Base-by-base conservation (phyloP, 2,113 vertebrate species). In the Psittacus erithacus region DNA sequence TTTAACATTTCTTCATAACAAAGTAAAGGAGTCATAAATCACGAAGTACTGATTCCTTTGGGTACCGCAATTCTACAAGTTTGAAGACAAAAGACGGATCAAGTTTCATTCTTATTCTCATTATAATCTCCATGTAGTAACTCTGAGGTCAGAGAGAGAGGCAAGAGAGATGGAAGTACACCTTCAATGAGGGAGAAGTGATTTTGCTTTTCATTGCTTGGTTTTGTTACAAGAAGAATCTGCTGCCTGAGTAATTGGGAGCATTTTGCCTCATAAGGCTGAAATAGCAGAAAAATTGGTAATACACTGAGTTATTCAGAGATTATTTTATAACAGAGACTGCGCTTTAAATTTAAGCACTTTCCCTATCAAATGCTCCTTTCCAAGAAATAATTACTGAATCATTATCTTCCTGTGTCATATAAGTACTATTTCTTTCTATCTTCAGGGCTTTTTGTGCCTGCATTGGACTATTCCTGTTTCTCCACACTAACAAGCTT, bases 1-100 rank as follows among this genome's bases (percentile, higher is more conserved):
- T 93, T 88, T 91, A 92, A 94, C 2, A 4, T 96, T 96, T 96
- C 87, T 97, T 86, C 82, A 87, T 65, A 94, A 95, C 82, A 90
- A 96, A 97, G 67, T 53, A 91, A 70, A 96, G 57, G 84, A 96
- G 87, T 92, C 88, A 97, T 97, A 97, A 97, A 98, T 96, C 89
- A 86, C 71, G 57, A 95, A 93, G 65, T 70, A 84, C 85, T 80
- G 84, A 86, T 93, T 96, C 89, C 95, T 85, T 71, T 91, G 89
- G 82, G 85, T 78, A 59, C 55, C 77, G 59, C 57, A 80, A 17
- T 95, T 95, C 94, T 91, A 52, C 28, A 94, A 87, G 74, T 92
- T 83, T 92, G 76, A 96, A 97, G 77, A 76, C 90, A 90, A 81
- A 90, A 77, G 94, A 46, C n/a, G 62, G 73, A 97, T 90, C 64